Base-by-base conservation (phyloP, 1,140 invertebrate genomes). In the Coptotermes formosanus region DNA sequence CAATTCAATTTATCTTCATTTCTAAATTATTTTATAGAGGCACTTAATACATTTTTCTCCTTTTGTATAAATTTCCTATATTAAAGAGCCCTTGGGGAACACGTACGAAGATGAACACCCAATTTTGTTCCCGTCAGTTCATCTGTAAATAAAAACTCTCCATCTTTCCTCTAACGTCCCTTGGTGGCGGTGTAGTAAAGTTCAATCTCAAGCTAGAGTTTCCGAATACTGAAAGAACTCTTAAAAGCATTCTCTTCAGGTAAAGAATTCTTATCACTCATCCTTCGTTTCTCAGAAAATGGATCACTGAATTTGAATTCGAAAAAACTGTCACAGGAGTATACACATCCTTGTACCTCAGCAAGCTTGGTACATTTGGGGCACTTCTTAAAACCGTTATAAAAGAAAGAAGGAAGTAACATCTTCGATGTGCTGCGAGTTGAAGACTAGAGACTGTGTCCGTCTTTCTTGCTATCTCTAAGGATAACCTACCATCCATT, bases 401-500 rank as follows among this genome's bases (percentile, higher is more conserved):
- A 9, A 30, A 30, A 75, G 64, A 75, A 75, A 30, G 7, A n/a
- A 75, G 9, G 25, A 0, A 64, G 59, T 21, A 64, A 75, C 64
- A 75, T 30, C 25, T 30, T 75, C 64, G 64, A 75, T 75, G n/a
- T 4, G 14, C 64, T n/a, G 11, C 25, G n/a, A 75, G 64, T 75
- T 75, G 64, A 30, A 75, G n/a, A 75, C 64, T 75, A 30, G 25
- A 2, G 64, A 3, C 16, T 19, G 19, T 64, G 59, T 16, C 59
- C 59, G 21, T 64, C 59, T 64, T 19, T 64, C 25, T 30, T 75
- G 3, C 64, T 55, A 75, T 30, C 64, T 75, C 64, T 75, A 75
- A 75, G 64, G 64, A 75, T 30, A 75, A 30, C 64, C 64, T n/a
- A 30, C 64, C n/a, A 75, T 75, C 64, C 64, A 75, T 75, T 75